Evolutionary conservation across 2,797 vertebrate genomes (phyloP).

Genomic region (Danio choprae): DNA sequence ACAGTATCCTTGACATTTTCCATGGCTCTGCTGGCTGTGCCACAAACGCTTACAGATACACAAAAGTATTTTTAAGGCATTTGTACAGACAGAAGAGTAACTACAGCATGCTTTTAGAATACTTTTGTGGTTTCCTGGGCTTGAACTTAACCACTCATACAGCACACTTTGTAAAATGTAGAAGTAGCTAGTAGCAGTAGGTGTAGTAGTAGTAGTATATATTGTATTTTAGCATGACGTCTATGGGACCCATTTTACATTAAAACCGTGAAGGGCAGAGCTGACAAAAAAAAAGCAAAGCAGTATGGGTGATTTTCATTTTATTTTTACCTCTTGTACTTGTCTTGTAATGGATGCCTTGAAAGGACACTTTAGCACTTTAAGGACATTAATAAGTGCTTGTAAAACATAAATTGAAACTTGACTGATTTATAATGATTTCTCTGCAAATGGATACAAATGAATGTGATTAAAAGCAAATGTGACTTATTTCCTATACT

Average conservation of each 20-base stretch:
- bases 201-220: too few species aligned
- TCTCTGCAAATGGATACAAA: slow-evolving; percentile 1
- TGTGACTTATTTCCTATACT: background rate
- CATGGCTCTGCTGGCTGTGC: background rate
- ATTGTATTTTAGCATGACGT: slow-evolving; percentile 30
- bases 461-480: background rate
- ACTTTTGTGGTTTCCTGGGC: background rate
- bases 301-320: too few species aligned
- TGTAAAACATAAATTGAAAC: slow-evolving; percentile 15
- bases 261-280: too few species aligned
- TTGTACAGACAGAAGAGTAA: background rate
- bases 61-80: background rate
- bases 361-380: background rate
- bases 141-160: slow-evolving; percentile 5
- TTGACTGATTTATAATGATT: slow-evolving; percentile 1
- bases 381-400: slow-evolving; percentile 6
- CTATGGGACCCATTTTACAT: slow-evolving; percentile 33
- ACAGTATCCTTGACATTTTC: slow-evolving; percentile 32
- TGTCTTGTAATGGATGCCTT: slow-evolving; percentile 29
- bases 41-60: slow-evolving; percentile 26
- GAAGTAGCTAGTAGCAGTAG: too few species aligned
- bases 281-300: too few species aligned
- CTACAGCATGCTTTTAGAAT: background rate
- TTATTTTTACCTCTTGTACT: background rate
- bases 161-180: slow-evolving; percentile 12